phyloP scores from a whole-genome alignment of 1,140 invertebrate genomes.

The Cotesia typhae region DNA sequence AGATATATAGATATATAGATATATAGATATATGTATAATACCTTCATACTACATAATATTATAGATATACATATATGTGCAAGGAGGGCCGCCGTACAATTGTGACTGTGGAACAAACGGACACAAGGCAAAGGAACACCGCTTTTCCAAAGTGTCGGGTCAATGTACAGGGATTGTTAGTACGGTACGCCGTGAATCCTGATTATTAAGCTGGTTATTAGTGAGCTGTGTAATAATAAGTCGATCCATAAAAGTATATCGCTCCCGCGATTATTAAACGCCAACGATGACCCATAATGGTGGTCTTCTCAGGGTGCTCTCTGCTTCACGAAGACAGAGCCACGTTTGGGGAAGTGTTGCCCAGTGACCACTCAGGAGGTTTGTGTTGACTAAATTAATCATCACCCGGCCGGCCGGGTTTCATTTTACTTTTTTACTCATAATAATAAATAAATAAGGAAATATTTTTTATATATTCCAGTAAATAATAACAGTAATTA shows the following conservation, averaged over 20 bases:
- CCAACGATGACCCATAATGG: conserved; percentile 44
- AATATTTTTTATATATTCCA: conserved; percentile 6
- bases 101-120: conserved; percentile 36
- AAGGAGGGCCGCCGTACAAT: conserved; percentile 35
- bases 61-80: conserved; percentile 9
- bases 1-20: too few species aligned
- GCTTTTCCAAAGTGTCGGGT: conserved; percentile 43
- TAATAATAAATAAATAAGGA: neutral
- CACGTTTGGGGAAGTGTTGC: conserved; percentile 37
- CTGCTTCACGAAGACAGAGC: conserved; percentile 31
- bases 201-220: conserved; percentile 39
- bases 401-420: conserved; percentile 38
- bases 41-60: too few species aligned
- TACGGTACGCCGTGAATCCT: conserved; percentile 43
- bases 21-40: too few species aligned
- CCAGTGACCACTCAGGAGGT: conserved; percentile 38
- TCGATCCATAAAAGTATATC: conserved; percentile 6
- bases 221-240: neutral
- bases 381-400: conserved; percentile 31
- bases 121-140: conserved; percentile 25
- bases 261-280: conserved; percentile 26
- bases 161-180: conserved; percentile 44
- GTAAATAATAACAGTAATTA: too few species aligned
- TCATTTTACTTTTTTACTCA: conserved; percentile 19
- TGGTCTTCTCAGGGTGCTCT: conserved; percentile 39